phyloP scores from a whole-genome alignment of 92 coral and sea anemone genomes.

The Palythoa grandis region DNA sequence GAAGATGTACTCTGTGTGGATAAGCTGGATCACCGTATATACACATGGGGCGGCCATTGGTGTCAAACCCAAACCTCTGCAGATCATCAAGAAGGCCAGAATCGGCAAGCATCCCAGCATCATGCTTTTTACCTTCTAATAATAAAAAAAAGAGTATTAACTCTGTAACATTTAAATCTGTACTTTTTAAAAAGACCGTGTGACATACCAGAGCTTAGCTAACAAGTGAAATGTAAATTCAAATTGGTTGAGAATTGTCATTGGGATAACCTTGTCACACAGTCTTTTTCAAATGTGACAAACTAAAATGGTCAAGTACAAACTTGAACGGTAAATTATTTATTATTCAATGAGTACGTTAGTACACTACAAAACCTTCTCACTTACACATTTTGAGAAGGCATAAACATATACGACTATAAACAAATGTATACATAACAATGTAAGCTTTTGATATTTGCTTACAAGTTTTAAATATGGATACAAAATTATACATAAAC shows the following conservation, averaged over 20 bases:
- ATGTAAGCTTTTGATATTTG: not conserved
- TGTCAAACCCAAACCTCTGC: not conserved
- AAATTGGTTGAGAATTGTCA: not conserved
- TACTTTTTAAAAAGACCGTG: not conserved
- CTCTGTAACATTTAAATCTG: no score
- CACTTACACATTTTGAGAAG: not conserved
- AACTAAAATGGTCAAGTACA: constrained; percentile 8
- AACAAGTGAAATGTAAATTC: not conserved
- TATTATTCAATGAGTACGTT: not conserved
- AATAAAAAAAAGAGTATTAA: no score
- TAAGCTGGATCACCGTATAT: not conserved
- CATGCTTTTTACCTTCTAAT: not conserved
- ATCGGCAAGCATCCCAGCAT: constrained; percentile 1
- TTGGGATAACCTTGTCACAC: constrained; percentile 4
- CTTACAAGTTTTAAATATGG: constrained; percentile 2
- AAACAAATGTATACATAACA: not conserved
- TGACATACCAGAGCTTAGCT: not conserved
- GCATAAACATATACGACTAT: not conserved
- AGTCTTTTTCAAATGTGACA: not conserved
- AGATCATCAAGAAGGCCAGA: not conserved
- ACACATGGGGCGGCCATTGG: not conserved
- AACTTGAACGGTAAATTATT: constrained; percentile 3
- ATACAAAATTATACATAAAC: not conserved
- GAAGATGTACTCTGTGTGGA: constrained; percentile 2
- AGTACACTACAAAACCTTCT: not conserved